Percentiles rank a stretch among this genome's conserved stretches.
Evolutionary conservation across 2,113 vertebrate species (phyloP).

Genomic region (Apteryx owenii): DNA sequence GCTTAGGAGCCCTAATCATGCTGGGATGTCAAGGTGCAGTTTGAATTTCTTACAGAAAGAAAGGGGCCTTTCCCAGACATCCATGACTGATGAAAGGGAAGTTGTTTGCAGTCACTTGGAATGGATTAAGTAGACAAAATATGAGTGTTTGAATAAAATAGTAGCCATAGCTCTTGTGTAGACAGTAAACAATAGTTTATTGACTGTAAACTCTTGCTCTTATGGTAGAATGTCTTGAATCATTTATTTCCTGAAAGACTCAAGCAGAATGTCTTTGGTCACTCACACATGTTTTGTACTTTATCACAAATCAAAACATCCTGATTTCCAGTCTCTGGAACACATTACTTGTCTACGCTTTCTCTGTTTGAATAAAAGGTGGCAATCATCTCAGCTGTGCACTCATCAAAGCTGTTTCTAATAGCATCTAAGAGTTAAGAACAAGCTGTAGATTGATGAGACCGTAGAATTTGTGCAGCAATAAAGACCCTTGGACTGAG

Average conservation of each 20-base stretch:
- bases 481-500: background rate
- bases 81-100: background rate
- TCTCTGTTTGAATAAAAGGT: slow-evolving; percentile 49
- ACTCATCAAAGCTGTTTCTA: background rate
- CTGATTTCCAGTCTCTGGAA: slow-evolving; percentile 65
- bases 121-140: slow-evolving; percentile 53
- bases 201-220: slow-evolving; percentile 52
- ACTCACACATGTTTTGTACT: slow-evolving; percentile 60
- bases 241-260: slow-evolving; percentile 58
- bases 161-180: slow-evolving; percentile 41
- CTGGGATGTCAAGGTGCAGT: slow-evolving; percentile 10
- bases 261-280: slow-evolving; percentile 50
- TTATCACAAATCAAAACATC: slow-evolving; percentile 74
- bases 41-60: background rate
- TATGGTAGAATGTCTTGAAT: slow-evolving; percentile 44
- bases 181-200: slow-evolving; percentile 62
- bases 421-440: background rate
- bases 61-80: background rate
- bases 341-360: slow-evolving; percentile 50
- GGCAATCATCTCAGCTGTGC: slow-evolving; percentile 1
- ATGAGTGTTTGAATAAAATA: slow-evolving; percentile 45
- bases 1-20: background rate
- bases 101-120: slow-evolving; percentile 16
- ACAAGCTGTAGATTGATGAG: background rate
- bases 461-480: background rate